Evolutionary conservation across 2,797 vertebrate genomes (phyloP).

Genomic region (Novumbra hubbsi): DNA sequence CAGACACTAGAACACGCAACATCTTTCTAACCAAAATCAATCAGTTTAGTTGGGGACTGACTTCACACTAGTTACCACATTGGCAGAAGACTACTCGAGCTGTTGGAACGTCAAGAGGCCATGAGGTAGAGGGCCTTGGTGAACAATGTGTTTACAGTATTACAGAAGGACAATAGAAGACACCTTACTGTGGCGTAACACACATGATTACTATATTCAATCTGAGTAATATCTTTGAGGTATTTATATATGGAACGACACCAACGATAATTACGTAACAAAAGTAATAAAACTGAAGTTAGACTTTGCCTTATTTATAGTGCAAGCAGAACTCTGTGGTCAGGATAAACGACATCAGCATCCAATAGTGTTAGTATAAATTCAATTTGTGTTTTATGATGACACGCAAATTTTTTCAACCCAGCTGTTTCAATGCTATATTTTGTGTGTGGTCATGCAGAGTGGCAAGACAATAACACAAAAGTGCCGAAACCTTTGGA

Average conservation of each 20-base stretch:
- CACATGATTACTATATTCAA: background rate
- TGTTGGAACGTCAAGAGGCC: background rate
- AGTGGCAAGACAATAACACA: slow-evolving; percentile 20
- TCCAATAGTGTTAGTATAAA: slow-evolving; percentile 21
- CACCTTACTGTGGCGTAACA: background rate
- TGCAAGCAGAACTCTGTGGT: background rate
- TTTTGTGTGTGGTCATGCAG: slow-evolving; percentile 22
- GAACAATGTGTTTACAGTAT: background rate
- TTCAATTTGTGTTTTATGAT: slow-evolving; percentile 27
- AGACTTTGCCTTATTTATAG: background rate
- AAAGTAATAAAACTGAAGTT: background rate
- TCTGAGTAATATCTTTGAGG: background rate
- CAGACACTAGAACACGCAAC: background rate
- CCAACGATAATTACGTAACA: background rate
- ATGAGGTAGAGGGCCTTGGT: background rate
- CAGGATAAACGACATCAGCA: background rate
- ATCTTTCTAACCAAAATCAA: background rate
- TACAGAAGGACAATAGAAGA: background rate
- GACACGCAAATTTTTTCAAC: slow-evolving; percentile 21
- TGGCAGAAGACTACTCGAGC: background rate
- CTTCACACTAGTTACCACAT: background rate
- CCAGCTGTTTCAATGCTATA: slow-evolving; percentile 21
- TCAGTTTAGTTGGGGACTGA: background rate
- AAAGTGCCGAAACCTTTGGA: slow-evolving; percentile 8
- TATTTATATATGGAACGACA: background rate